A percentile compares a stretch with the other conserved stretches of the same genome.
These are phyloP conservation scores for Torymus texanus DNA, from an alignment of 2,888 invertebrate species.

Conservation along the genomic window DNA sequence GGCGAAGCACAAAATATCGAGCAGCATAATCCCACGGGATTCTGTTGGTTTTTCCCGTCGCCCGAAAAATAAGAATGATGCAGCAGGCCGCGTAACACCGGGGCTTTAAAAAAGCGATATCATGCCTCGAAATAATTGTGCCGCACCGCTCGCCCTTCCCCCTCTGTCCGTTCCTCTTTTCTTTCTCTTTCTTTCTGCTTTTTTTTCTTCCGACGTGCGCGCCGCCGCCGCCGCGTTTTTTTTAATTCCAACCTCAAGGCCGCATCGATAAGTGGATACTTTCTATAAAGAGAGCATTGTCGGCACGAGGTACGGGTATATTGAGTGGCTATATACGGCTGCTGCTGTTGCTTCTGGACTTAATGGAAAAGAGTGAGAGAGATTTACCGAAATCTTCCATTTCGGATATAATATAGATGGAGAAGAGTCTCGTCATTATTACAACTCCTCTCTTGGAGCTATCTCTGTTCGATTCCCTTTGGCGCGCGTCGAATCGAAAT, in stretches of 20 bases:
- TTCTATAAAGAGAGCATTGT: constrained; percentile 31
- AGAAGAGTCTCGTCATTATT: background rate
- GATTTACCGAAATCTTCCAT: constrained; percentile 34
- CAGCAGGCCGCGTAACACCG: constrained; percentile 29
- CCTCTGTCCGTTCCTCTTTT: background rate
- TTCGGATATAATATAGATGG: constrained; percentile 1
- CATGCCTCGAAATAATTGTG: constrained; percentile 41
- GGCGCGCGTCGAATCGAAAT: too few relatives aligned
- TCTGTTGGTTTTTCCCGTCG: constrained; percentile 34
- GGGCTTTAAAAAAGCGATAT: constrained; percentile 33
- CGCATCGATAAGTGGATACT: background rate
- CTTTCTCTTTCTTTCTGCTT: constrained; percentile 4
- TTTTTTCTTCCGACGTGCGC: background rate
- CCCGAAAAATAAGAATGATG: constrained; percentile 47
- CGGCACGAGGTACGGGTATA: background rate
- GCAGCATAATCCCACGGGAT: constrained; percentile 39
- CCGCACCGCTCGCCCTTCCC: background rate
- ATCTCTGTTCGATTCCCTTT: too few relatives aligned
- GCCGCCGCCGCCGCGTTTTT: background rate
- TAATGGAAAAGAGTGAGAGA: background rate
- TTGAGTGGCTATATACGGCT: background rate
- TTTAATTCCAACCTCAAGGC: constrained; percentile 1
- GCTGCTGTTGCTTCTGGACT: background rate
- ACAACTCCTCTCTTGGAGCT: too few relatives aligned
- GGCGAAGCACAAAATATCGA: constrained; percentile 33